Base-by-base conservation (phyloP, 2,888 invertebrate genomes). In the Synergus gifuensis region DNA sequence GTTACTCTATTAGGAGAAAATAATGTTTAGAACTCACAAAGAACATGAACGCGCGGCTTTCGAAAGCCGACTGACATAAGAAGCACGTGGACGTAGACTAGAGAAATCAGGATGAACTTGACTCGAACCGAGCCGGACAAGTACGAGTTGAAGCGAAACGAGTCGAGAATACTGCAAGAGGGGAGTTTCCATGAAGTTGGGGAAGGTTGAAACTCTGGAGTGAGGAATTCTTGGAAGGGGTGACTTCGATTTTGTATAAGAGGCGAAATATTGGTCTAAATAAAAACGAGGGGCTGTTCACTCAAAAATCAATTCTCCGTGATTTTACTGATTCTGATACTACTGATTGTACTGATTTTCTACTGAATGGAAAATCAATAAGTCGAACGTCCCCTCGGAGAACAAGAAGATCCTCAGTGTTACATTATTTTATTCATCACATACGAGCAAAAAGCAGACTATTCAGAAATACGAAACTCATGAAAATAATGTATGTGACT, bases 61-160 rank as follows among this genome's bases (percentile, higher is more conserved):
- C 54, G 16, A 16, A 36, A 73, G 73, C 46, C 73, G 73, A 73
- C 73, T 73, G 73, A 54, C 73, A n/a, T n/a, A 73, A 73, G 73
- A 28, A 73, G 36, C 73, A 73, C 73, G 73, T 73, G 73, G 54
- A 54, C n/a, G 36, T 54, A 28, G 14, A 28, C 16, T 16, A 28
- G 46, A n/a, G 54, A 49, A 54, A 9, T 16, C 69, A 16, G 49
- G 22, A 73, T n/a, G 4, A n/a, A 40, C 12, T 40, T 73, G 69
- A 36, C 54, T 40, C 73, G 73, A 73, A 73, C 49, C 9, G 49
- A 73, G 36, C 49, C 73, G 73, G 49, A 28, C n/a, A 54, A 28
- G 36, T 49, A 54, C 73, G 73, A 73, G 28, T n/a, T 28, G 54
- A 16, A 73, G 36, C 73, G 73, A 49, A 73, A 73, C n/a, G 36